These are phyloP conservation scores for Heliconius charithonia DNA, from an alignment of 2,888 invertebrate genomes.

Conservation along the genomic window DNA sequence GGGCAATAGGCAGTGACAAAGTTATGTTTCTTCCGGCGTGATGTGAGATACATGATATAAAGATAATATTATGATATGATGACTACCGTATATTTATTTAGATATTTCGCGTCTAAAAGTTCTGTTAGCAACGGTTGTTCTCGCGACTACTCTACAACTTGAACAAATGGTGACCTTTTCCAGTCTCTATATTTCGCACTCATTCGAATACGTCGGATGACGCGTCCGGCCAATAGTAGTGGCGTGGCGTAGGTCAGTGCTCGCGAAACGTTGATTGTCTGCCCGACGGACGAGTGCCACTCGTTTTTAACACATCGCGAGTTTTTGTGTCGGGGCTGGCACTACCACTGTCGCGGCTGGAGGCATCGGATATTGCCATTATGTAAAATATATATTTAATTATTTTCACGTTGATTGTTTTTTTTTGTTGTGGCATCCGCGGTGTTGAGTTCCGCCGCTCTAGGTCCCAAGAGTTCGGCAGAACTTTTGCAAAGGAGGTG, in stretches of 20 bases:
- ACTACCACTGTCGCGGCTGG: neutral
- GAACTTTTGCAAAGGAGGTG: too few species aligned
- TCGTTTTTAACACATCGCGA: constrained; percentile 45
- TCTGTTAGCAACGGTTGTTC: neutral
- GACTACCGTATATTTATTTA: too few species aligned
- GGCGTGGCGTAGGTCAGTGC: constrained; percentile 77
- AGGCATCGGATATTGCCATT: too few species aligned
- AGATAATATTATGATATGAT: neutral
- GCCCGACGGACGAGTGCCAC: constrained; percentile 46
- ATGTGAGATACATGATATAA: too few species aligned
- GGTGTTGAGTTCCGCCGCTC: too few species aligned
- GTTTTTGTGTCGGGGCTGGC: constrained; percentile 43
- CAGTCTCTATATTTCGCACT: constrained; percentile 45
- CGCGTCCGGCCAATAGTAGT: constrained; percentile 60
- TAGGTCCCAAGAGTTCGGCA: too few species aligned
- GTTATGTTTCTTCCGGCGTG: too few species aligned
- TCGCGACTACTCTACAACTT: neutral
- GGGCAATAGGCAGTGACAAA: too few species aligned
- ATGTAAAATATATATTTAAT: too few species aligned
- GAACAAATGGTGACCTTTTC: constrained; percentile 48
- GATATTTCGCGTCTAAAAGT: neutral
- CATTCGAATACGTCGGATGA: constrained; percentile 57
- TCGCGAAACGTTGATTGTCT: constrained; percentile 65
- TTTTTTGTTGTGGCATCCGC: too few species aligned
- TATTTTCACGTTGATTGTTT: too few species aligned